Evolutionary conservation across 2,888 invertebrate genomes (phyloP), one percentile per base, ranked within the genome.

Genomic region (Cheilosia variabilis): DNA sequence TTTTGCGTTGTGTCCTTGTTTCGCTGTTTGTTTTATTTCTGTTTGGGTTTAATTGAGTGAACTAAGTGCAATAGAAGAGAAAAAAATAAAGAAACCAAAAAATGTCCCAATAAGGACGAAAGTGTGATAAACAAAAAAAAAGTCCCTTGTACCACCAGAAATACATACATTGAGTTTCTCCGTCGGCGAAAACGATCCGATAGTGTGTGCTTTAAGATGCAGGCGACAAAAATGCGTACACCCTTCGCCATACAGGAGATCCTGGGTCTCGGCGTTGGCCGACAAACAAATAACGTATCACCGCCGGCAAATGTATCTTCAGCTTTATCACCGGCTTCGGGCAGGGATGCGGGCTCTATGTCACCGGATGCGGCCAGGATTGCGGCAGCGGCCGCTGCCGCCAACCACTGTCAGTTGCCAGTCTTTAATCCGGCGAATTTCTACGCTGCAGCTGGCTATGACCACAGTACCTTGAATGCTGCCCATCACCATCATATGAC

Each of bases 401-500:
- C 91, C 66, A 92, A 91, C 87, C 91, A 91, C 89, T 92, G 92
- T 81, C 92, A 92, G 84, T 87, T 92, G 88, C 92, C 92, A 24
- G 92, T 92, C 5, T 92, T 92, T 87, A 92, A 92, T 90, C 92
- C 92, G 76, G 92, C 92, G 52, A 91, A 91, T 80, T 92, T 92
- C 80, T 92, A 92, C 88, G 92, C 92, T 6, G 92, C 92, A 83
- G 92, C 92, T 87, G 92, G 92, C 60, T 92, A 92, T 87, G 92
- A 92, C 60, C 92, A 91, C 76, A 82, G 41, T 63, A 91, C 91
- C 41, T 89, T 92, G 47, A 90, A 89, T 88, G 92, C 90, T 6
- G 92, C 92, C 17, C 92, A 92, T 89, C 92, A 92, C 71, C 92
- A 92, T 88, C 92, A 92, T 76, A 92, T 92, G 92, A 92, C 92